phyloP scores from a whole-genome alignment of 2,888 invertebrate genomes.

The Trilocha varians region DNA sequence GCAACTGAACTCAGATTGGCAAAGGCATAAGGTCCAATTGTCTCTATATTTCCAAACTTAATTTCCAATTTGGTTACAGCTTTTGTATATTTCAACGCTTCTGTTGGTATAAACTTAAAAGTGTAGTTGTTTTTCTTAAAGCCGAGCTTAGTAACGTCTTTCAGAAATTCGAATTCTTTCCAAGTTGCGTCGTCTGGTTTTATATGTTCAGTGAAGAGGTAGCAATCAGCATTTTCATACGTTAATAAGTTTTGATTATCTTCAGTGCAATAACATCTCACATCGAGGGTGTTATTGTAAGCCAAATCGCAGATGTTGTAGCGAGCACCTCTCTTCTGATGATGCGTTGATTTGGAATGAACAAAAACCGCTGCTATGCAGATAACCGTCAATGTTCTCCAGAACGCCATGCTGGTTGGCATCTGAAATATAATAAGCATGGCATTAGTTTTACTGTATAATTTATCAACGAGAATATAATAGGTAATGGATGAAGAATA shows the following conservation, averaged over 20 bases:
- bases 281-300: slow-evolving; percentile 38
- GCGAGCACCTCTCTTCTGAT: slow-evolving; percentile 34
- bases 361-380: slow-evolving; percentile 31
- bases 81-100: slow-evolving; percentile 73
- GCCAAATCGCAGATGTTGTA: slow-evolving; percentile 42
- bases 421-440: slow-evolving; percentile 34
- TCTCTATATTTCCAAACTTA: slow-evolving; percentile 78
- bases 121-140: slow-evolving; percentile 77
- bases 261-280: slow-evolving; percentile 49
- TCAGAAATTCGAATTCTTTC: slow-evolving; percentile 77
- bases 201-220: slow-evolving; percentile 74
- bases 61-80: slow-evolving; percentile 74
- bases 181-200: slow-evolving; percentile 76
- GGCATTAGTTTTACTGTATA: slow-evolving; percentile 6
- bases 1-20: slow-evolving; percentile 77
- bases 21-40: slow-evolving; percentile 79
- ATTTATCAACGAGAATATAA: too few relatives aligned
- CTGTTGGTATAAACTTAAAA: slow-evolving; percentile 78
- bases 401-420: slow-evolving; percentile 31
- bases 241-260: slow-evolving; percentile 21
- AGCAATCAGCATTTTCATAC: slow-evolving; percentile 80
- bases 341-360: slow-evolving; percentile 35
- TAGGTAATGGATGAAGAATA: too few relatives aligned
- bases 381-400: slow-evolving; percentile 35
- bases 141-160: slow-evolving; percentile 75